A percentile compares a stretch with the other conserved stretches of the same genome.
phyloP scores from a whole-genome alignment of 2,113 vertebrate species.

The Corynorhinus townsendii region DNA sequence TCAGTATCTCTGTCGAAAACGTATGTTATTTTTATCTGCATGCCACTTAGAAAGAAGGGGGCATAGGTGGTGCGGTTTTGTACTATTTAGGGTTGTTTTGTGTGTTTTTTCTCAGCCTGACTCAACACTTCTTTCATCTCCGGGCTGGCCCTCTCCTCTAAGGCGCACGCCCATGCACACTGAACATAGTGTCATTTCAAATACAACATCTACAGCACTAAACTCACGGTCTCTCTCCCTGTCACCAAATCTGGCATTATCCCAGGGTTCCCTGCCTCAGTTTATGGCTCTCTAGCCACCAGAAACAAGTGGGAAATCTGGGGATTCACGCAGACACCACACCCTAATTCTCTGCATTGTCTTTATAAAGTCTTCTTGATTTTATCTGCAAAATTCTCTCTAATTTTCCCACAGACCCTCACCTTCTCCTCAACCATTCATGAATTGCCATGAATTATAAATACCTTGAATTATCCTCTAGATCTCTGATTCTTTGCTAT shows the following conservation, averaged over 20 bases:
- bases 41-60: background rate
- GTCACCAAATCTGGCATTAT: background rate
- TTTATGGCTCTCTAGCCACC: background rate
- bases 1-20: too few species aligned
- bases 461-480: background rate
- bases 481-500: background rate
- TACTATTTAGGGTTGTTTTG: background rate
- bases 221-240: background rate
- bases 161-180: rapidly evolving
- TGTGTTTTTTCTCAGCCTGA: background rate
- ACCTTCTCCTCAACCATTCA: background rate
- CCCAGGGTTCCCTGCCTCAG: background rate
- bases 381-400: background rate
- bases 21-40: background rate
- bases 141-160: background rate
- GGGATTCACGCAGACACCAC: rapidly evolving
- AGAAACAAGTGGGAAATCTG: background rate
- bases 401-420: background rate
- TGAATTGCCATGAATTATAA: background rate
- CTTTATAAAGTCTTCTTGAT: background rate
- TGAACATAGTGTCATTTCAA: background rate
- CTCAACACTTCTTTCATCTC: background rate
- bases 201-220: background rate
- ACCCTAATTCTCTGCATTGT: background rate
- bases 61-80: background rate